These are phyloP conservation scores for Eucera pruinosa DNA, from an alignment of 2,888 invertebrate species.

Conservation along the genomic window DNA sequence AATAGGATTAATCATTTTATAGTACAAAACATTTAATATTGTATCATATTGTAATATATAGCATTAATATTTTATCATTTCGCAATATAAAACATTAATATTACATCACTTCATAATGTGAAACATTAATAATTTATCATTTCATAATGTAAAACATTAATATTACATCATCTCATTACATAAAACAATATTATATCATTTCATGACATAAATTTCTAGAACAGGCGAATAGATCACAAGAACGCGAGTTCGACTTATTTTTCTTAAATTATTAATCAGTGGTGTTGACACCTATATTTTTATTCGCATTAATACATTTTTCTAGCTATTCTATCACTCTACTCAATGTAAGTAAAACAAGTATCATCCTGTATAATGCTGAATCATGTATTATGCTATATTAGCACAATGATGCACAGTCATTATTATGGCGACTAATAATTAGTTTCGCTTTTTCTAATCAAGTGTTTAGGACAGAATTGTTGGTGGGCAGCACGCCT, in stretches of 20 bases:
- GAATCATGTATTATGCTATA: conserved; percentile 26
- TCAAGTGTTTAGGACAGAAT: conserved; percentile 95
- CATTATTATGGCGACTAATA: conserved; percentile 25
- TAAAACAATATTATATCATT: too few relatives aligned
- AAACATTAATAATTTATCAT: too few relatives aligned
- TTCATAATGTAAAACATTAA: too few relatives aligned
- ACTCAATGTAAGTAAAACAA: conserved; percentile 92
- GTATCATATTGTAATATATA: too few relatives aligned
- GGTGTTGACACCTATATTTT: conserved; percentile 94
- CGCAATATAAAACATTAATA: too few relatives aligned
- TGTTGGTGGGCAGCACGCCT: conserved; percentile 95
- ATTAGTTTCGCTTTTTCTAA: conserved; percentile 24
- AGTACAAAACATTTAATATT: too few relatives aligned
- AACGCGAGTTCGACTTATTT: conserved; percentile 6
- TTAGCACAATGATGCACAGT: conserved; percentile 10
- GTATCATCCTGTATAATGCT: not conserved
- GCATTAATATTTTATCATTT: too few relatives aligned
- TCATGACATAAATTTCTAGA: not conserved
- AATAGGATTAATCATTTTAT: too few relatives aligned
- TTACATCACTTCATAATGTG: too few relatives aligned
- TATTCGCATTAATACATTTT: conserved; percentile 97
- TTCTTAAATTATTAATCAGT: conserved; percentile 86
- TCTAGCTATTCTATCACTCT: conserved; percentile 95
- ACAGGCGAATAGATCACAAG: not conserved
- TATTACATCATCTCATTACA: too few relatives aligned